Conservation (phyloP, 2,888 invertebrate genomes). For the Pheosia gnoma region DNA sequence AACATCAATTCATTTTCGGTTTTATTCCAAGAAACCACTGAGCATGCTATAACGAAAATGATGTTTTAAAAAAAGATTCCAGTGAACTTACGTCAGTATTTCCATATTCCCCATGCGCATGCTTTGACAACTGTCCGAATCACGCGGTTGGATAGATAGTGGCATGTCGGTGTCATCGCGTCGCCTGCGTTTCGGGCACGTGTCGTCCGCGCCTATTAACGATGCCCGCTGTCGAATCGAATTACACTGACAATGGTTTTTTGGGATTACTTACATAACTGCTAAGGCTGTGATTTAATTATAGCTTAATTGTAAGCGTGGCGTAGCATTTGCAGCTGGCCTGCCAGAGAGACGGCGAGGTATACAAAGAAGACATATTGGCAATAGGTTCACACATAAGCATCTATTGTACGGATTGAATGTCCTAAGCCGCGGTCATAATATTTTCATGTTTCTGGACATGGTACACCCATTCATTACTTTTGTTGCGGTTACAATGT, state of each 20-base stretch:
- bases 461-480: neutral
- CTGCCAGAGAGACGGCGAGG: too few species aligned
- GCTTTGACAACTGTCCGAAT: slow-evolving; percentile 3
- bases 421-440: too few species aligned
- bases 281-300: neutral
- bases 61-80: neutral
- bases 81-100: neutral
- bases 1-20: neutral
- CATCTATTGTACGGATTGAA: too few species aligned
- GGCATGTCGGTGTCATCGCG: slow-evolving; percentile 5
- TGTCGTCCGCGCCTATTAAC: slow-evolving; percentile 22
- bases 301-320: neutral
- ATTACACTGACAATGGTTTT: slow-evolving; percentile 7
- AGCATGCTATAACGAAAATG: too few species aligned
- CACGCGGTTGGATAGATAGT: slow-evolving; percentile 6
- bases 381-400: too few species aligned
- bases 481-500: neutral
- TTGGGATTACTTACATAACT: slow-evolving; percentile 4
- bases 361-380: too few species aligned
- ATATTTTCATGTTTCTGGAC: too few species aligned
- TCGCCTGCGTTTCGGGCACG: slow-evolving; percentile 16
- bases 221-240: slow-evolving; percentile 15
- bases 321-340: neutral
- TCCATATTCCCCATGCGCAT: neutral
- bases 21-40: too few species aligned